Conservation (phyloP, 2,888 invertebrate genomes). For the Papilio demoleus region DNA sequence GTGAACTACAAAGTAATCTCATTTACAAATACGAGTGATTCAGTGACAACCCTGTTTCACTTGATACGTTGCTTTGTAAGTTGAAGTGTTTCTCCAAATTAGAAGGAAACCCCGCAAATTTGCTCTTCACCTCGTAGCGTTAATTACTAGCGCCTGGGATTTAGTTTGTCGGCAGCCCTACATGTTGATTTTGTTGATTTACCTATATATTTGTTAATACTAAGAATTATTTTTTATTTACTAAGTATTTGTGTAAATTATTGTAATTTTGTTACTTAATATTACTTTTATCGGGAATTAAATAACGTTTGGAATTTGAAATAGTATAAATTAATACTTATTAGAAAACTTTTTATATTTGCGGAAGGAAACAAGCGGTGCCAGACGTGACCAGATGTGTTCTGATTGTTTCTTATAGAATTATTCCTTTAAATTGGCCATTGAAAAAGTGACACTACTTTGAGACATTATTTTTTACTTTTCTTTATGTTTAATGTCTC, state of each 20-base stretch:
- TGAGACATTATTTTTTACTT: too few species aligned
- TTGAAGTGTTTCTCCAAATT: slow-evolving; percentile 23
- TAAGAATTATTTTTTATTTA: neutral
- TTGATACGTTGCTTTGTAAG: slow-evolving; percentile 16
- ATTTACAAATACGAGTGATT: neutral
- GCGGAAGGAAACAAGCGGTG: neutral
- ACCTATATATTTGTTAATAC: neutral
- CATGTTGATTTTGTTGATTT: slow-evolving; percentile 14
- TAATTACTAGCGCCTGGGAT: slow-evolving; percentile 15
- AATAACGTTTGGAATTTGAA: neutral
- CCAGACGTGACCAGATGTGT: neutral
- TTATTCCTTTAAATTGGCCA: neutral
- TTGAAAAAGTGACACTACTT: neutral
- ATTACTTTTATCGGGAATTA: too few species aligned
- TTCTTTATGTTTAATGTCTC: too few species aligned
- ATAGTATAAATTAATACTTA: slow-evolving; percentile 3
- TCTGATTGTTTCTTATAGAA: neutral
- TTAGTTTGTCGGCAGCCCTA: slow-evolving; percentile 4
- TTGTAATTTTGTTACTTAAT: too few species aligned
- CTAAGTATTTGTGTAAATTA: too few species aligned
- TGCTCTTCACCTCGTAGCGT: slow-evolving; percentile 19
- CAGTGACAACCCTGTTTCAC: slow-evolving; percentile 12
- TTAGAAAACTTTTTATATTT: slow-evolving; percentile 11
- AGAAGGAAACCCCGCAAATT: slow-evolving; percentile 23
- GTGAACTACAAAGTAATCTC: neutral